A percentile compares a stretch with the other conserved stretches of the same genome.
Evolutionary conservation across 1,140 invertebrate species (phyloP).

Genomic region (Elymnias hypermnestra): DNA sequence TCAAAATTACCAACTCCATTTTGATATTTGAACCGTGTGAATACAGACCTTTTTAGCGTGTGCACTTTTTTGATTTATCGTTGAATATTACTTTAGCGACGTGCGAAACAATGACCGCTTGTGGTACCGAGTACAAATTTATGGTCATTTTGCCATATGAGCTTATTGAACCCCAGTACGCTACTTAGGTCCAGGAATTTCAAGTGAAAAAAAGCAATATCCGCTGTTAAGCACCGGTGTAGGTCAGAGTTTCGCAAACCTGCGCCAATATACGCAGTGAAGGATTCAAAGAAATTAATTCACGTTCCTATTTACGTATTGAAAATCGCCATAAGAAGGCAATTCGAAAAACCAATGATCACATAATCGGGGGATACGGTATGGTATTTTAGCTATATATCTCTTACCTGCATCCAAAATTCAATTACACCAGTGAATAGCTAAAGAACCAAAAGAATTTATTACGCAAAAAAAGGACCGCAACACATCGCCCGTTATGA

Average conservation of each 20-base stretch:
- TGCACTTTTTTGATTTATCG: conserved; percentile 18
- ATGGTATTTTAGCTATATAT: too few relatives aligned
- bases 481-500: too few relatives aligned
- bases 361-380: too few relatives aligned
- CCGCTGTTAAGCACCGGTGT: background rate
- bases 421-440: too few relatives aligned
- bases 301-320: too few relatives aligned
- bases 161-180: conserved; percentile 21
- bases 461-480: too few relatives aligned
- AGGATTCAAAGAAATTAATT: too few relatives aligned
- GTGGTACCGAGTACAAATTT: conserved; percentile 31
- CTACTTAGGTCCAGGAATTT: conserved; percentile 13
- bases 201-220: conserved; percentile 6
- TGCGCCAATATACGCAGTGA: too few relatives aligned
- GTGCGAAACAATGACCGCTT: conserved; percentile 34
- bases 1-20: conserved; percentile 11
- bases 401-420: too few relatives aligned
- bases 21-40: conserved; percentile 2
- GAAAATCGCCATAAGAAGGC: too few relatives aligned
- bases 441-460: too few relatives aligned
- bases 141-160: conserved; percentile 33
- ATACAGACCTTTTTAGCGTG: conserved; percentile 12
- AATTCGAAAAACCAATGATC: too few relatives aligned
- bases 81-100: conserved; percentile 13
- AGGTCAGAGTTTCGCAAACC: background rate